Evolutionary conservation across 2,888 invertebrate genomes (phyloP).

Genomic region (Idaea straminata): DNA sequence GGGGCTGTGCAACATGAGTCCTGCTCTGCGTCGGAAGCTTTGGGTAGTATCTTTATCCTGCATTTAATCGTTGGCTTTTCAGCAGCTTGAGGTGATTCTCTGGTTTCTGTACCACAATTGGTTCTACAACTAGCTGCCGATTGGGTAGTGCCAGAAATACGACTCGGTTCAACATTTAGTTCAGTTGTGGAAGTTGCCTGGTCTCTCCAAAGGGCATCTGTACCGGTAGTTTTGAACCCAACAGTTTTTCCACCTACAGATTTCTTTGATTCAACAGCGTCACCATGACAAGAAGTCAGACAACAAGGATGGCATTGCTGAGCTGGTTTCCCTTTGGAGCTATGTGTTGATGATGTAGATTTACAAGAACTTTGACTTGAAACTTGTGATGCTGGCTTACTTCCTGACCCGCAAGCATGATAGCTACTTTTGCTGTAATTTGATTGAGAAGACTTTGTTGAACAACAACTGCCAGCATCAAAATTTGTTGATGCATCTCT

Average conservation of each 20-base stretch:
- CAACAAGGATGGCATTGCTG: slow-evolving; percentile 13
- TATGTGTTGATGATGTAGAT: slow-evolving; percentile 10
- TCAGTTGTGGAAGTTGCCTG: not conserved
- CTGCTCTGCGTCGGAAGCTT: not conserved
- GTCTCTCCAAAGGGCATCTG: not conserved
- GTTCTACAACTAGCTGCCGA: not conserved
- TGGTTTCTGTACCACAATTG: not conserved
- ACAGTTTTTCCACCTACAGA: slow-evolving; percentile 7
- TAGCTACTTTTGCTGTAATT: slow-evolving; percentile 9
- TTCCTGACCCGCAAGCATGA: slow-evolving; percentile 11
- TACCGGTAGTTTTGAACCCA: slow-evolving; percentile 6
- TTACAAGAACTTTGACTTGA: slow-evolving; percentile 10
- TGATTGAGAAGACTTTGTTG: slow-evolving; percentile 10
- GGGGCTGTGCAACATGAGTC: no score
- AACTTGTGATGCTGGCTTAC: slow-evolving; percentile 9
- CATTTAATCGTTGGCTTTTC: not conserved
- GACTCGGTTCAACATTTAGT: not conserved
- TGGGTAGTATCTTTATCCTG: not conserved
- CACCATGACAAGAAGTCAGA: slow-evolving; percentile 12
- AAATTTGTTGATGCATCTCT: slow-evolving; percentile 6
- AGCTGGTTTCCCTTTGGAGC: slow-evolving; percentile 12
- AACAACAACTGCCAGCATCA: not conserved
- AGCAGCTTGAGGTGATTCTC: not conserved
- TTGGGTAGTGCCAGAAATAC: not conserved
- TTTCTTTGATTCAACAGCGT: slow-evolving; percentile 1